phyloP scores from a whole-genome alignment of 2,888 invertebrate genomes.

The Conus canariensis region DNA sequence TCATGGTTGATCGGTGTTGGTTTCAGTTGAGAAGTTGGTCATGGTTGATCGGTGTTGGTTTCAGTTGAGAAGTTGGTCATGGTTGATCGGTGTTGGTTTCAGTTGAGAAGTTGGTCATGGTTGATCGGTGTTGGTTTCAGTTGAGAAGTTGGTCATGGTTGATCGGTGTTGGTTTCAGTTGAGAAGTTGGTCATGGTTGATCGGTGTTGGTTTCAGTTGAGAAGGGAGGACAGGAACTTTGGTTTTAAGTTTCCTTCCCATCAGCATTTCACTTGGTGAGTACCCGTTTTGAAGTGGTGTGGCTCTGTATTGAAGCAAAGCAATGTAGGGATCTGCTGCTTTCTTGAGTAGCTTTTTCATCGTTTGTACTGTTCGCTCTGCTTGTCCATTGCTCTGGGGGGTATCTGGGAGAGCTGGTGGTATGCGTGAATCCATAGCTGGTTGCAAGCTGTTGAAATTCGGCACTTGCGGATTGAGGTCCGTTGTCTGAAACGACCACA shows the following conservation, averaged over 20 bases:
- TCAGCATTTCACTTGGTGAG: constrained; percentile 30
- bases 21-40: no score
- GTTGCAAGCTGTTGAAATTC: constrained; percentile 27
- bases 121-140: not conserved
- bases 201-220: not conserved
- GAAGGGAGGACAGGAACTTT: not conserved
- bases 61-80: no score
- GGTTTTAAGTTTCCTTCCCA: constrained; percentile 31
- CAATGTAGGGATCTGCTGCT: constrained; percentile 30
- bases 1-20: not conserved
- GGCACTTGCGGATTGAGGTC: constrained; percentile 9
- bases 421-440: constrained; percentile 22
- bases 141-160: no score
- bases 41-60: not conserved
- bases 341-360: constrained; percentile 30
- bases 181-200: no score
- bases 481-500: constrained; percentile 28
- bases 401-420: constrained; percentile 9
- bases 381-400: constrained; percentile 26
- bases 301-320: constrained; percentile 29
- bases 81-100: not conserved
- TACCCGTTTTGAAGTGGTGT: constrained; percentile 29
- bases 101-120: no score
- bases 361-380: constrained; percentile 32
- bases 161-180: not conserved